Base-by-base conservation (phyloP, 2,888 invertebrate genomes). In the Tenodera sinensis region DNA sequence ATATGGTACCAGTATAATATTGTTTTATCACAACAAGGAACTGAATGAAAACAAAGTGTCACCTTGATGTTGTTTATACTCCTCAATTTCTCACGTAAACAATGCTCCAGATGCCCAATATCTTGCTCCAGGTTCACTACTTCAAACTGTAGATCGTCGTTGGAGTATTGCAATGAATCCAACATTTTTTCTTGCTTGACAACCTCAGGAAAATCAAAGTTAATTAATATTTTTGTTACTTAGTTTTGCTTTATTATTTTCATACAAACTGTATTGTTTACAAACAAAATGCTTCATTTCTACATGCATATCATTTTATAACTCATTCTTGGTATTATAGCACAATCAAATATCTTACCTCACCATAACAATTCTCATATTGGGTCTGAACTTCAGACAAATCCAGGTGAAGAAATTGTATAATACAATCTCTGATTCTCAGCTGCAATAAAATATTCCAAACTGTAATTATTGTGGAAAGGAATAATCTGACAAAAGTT, bases 111-210 rank as follows among this genome's bases (percentile, higher is more conserved):
- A 27, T 82, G 27, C 25, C 84, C 28, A 85, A 89, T 27, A 47
- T 89, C 89, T 25, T 84, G 89, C 28, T 42, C 47, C 27, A 89
- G 85, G 82, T 87, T 84, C 28, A 30, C 47, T 14, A 81, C 83
- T 42, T 89, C 89, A 42, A 84, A 54, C 28, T 30, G 81, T 0
- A 89, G 88, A 42, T 89, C 71, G 12, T 88, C 83, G 84, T 84
- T 89, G 30, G 87, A 81, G 81, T 89, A 88, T 54, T 84, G 25
- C 27, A 88, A 85, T 25, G 82, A 82, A 28, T 88, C 88, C 34
- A 89, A 25, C 8, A 82, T 47, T 82, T 27, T 89, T 42, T 89
- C 89, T 85, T 88, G 88, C 47, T 88, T 84, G 28, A 89, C 71
- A 27, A 89, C 89, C 89, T 89, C 88, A 88, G 88, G 15, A 71